A percentile compares a stretch with the other conserved stretches of the same genome.
Evolutionary conservation across 2,113 vertebrate species (phyloP).

Genomic region (Lophura nycthemera): DNA sequence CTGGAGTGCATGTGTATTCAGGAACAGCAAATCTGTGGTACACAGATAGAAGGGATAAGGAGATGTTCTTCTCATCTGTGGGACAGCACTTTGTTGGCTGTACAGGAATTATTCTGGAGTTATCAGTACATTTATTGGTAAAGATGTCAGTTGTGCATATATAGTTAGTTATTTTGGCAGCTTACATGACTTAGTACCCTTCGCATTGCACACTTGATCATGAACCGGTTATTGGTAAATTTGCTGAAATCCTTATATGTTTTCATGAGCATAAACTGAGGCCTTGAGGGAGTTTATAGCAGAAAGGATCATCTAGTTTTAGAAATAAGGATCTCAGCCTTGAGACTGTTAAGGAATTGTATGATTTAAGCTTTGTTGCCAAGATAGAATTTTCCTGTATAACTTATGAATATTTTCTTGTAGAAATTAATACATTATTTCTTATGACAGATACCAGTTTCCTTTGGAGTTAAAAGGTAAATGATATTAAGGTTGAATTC

Average conservation of each 20-base stretch:
- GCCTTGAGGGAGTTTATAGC: neutral
- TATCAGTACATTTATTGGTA: neutral
- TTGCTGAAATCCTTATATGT: neutral
- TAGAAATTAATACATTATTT: neutral
- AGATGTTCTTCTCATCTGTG: neutral
- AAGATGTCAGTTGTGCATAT: neutral
- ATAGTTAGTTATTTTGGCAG: neutral
- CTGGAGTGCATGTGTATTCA: neutral
- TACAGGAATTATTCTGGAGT: neutral
- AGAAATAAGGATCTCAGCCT: conserved; percentile 15
- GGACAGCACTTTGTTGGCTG: neutral
- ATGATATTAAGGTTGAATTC: conserved; percentile 39
- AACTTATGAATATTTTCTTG: conserved; percentile 31
- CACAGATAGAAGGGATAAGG: neutral
- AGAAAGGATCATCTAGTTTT: conserved; percentile 25
- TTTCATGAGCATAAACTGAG: neutral
- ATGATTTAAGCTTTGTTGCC: conserved; percentile 30
- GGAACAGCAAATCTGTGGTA: neutral
- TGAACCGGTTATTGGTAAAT: neutral
- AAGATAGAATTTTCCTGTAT: conserved; percentile 18
- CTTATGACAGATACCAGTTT: conserved; percentile 4
- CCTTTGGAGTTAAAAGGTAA: conserved; percentile 46
- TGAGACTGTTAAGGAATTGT: conserved; percentile 1
- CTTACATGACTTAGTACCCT: neutral
- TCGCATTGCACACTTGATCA: neutral